Base-by-base conservation (phyloP, 30 jellyfish, hydroid and myxozoan genomes). In the Rhopilema esculentum region DNA sequence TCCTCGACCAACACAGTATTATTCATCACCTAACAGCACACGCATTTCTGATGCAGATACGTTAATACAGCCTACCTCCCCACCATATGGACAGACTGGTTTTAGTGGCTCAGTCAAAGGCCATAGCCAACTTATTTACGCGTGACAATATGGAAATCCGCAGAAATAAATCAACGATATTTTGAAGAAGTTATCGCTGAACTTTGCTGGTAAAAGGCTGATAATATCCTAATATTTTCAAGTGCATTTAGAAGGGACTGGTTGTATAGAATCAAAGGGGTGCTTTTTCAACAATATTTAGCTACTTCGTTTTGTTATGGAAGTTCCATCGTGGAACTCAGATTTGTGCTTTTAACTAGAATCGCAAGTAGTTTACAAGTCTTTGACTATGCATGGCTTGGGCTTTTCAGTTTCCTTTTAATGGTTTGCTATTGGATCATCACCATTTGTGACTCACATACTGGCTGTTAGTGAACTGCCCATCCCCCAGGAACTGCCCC, bases 21-120 rank as follows among this genome's bases (percentile, higher is more conserved):
- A 74, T 75, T 66, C 90, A 27, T 69, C 91, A 33, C 97, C 62
- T 20, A 80, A 61, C 66, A 88, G 80, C 66, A 69, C 97, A 18
- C 90, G 97, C 71, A 77, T 87, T 25, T 77, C 96, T 1, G 97
- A 88, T 22, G 91, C 91, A 51, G 97, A 88, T 22, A 75, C 88
- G 25, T 25, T 88, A 66, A 81, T 87, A 15, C 89, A 68, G 62
- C 86, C 97, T 8, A 79, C 97, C 30, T 88, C 97, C 62, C 57
- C n/a, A n/a, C 96, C 89, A 17, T 88, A 88, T 67, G 92, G 84
- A 28, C 97, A 61, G 40, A 88, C 73, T 70, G 97, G 97, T 16
- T 88, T 88, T 61, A 85, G 89, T 61, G 90, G 91, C 25, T 74
- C 94, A n/a, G 91, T 78, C 0, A 91, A 91, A 67, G 97, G 97